phyloP scores from a whole-genome alignment of 2,113 vertebrate genomes.

The Oncorhynchus kisutch region DNA sequence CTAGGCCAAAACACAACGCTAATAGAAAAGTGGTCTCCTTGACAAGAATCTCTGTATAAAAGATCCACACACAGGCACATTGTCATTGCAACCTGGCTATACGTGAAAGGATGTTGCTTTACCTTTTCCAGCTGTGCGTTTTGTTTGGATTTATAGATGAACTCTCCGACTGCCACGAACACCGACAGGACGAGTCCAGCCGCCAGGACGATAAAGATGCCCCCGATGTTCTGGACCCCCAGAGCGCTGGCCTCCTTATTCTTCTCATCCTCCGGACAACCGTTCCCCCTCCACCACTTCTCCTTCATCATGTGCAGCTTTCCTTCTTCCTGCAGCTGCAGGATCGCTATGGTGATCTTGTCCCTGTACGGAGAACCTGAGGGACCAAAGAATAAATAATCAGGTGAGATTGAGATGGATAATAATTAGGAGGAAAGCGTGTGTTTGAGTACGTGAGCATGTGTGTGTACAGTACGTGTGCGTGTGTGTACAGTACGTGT shows the following conservation, averaged over 20 bases:
- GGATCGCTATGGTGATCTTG: constrained; percentile 97
- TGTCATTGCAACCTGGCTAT: no score
- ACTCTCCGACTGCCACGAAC: constrained; percentile 96
- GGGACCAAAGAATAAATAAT: neutral
- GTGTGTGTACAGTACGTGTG: no score
- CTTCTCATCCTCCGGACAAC: constrained; percentile 91
- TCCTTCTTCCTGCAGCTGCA: constrained; percentile 96
- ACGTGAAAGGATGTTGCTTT: constrained; percentile 28
- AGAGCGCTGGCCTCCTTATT: constrained; percentile 97
- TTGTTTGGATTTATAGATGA: constrained; percentile 98
- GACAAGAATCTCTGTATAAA: no score
- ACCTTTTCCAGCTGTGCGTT: constrained; percentile 98
- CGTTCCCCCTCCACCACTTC: constrained; percentile 98
- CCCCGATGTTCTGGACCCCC: constrained; percentile 96
- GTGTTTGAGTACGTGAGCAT: no score
- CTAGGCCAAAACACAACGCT: no score
- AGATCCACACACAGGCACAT: no score
- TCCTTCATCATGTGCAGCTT: constrained; percentile 99
- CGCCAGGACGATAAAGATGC: constrained; percentile 97
- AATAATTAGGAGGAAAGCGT: no score
- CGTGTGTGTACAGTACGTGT: no score
- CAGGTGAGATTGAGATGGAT: no score
- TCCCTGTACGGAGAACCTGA: constrained; percentile 95
- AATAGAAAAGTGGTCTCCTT: no score
- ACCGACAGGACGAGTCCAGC: constrained; percentile 95